Evolutionary conservation across 2,113 vertebrate species (phyloP), one percentile per base, ranked within the genome.

Genomic region (Myiozetetes cayanensis): DNA sequence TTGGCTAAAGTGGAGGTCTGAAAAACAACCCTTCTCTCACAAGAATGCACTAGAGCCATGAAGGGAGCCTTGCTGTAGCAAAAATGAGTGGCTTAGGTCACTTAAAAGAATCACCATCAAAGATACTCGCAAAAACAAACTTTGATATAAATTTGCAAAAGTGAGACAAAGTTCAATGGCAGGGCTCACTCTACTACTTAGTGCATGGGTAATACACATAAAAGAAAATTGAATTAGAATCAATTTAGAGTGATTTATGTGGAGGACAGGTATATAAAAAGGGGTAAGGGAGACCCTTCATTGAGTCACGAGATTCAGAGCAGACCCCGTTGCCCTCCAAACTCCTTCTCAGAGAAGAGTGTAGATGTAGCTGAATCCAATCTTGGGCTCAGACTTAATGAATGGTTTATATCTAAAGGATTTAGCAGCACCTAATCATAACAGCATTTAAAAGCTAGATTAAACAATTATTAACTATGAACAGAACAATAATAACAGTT

Each of bases 121-220:
- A 61, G 58, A 49, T 49, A 33, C 33, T 35, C 31, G 21, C 25
- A 35, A 49, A 84, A 63, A 35, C 22, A 70, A 70, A 49, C 12
- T 70, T 76, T 20, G 19, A 63, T 37, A 77, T 8, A 28, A 19
- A 37, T 77, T 65, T 37, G 7, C 18, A 33, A 28, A 76, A 63
- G 47, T 55, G 14, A 62, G 21, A 27, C 12, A 31, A 56, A 84
- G 31, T 19, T 49, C 0, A 0, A 14, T 55, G 44, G 5, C 52
- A 58, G 37, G 25, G 25, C 35, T 77, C 47, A 24, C 7, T 63
- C 43, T 56, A 56, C n/a, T 63, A 23, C 31, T 66, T 19, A 14
- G 47, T 37, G 49, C 35, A 55, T 62, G 41, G 47, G 35, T 47
- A 76, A 55, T 35, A 41, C 2, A 22, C 35, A 6, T 8, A 70